Conservation (phyloP, 2,797 vertebrate genomes). For the Discoglossus pictus region DNA sequence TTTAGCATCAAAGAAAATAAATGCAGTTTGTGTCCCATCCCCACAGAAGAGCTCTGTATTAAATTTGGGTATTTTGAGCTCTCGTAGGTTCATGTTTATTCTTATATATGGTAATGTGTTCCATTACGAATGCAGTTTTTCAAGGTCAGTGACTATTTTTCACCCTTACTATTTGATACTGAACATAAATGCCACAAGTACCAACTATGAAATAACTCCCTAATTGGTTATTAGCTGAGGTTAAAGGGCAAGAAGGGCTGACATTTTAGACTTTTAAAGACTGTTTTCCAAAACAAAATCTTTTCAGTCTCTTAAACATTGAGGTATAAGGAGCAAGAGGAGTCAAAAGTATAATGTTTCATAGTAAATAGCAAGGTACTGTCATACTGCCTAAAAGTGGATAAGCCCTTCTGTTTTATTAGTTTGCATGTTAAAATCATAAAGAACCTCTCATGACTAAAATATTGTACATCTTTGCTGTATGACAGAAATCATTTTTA, state of each 20-base stretch:
- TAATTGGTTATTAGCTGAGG: background rate
- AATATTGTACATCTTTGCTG: slow-evolving; percentile 2
- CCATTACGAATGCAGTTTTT: background rate
- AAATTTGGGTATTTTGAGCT: too few relatives aligned
- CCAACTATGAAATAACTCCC: background rate
- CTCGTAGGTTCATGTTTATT: background rate
- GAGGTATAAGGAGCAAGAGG: too few relatives aligned
- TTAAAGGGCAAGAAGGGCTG: background rate
- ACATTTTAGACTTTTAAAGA: background rate
- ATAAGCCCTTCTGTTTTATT: slow-evolving; percentile 1
- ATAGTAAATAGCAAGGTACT: background rate
- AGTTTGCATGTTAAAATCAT: slow-evolving; percentile 12
- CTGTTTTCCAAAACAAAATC: too few relatives aligned
- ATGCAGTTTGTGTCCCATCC: too few relatives aligned
- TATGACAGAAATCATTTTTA: slow-evolving; percentile 69
- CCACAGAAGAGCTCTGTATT: too few relatives aligned
- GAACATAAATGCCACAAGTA: background rate
- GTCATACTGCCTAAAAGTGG: background rate
- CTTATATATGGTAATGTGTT: background rate
- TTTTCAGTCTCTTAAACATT: too few relatives aligned
- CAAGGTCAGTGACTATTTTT: background rate
- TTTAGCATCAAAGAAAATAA: too few relatives aligned
- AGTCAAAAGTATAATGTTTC: background rate
- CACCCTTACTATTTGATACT: background rate
- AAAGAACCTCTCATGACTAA: background rate